Conservation (phyloP, 2,797 vertebrate genomes). For the Hoplostethus mediterraneus region DNA sequence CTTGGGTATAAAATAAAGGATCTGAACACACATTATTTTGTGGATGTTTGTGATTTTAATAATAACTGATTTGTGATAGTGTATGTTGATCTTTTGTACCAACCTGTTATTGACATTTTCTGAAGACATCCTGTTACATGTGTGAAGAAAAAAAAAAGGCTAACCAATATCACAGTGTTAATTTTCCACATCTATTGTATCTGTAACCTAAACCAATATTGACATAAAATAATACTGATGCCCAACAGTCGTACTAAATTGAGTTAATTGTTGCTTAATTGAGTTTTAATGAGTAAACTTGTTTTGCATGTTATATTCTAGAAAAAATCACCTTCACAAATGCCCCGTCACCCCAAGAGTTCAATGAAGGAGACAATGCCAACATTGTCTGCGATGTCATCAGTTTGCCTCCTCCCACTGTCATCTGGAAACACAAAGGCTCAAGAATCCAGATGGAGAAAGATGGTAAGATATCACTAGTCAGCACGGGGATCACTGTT, state of each 20-base stretch:
- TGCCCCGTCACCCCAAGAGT: conserved; percentile 95
- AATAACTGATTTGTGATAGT: too few relatives aligned
- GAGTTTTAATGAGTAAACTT: conserved; percentile 18
- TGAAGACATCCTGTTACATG: too few relatives aligned
- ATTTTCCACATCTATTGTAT: too few relatives aligned
- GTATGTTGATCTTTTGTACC: too few relatives aligned
- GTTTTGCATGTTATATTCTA: conserved; percentile 74
- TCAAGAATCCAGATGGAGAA: conserved; percentile 92
- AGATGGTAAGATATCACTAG: conserved; percentile 88
- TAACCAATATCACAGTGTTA: too few relatives aligned
- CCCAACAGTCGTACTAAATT: neutral
- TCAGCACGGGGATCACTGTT: neutral
- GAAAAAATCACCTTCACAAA: conserved; percentile 98
- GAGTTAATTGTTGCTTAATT: too few relatives aligned
- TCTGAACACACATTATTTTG: too few relatives aligned
- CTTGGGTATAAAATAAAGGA: too few relatives aligned
- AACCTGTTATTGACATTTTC: too few relatives aligned
- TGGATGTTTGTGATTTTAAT: too few relatives aligned
- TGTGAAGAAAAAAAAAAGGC: too few relatives aligned
- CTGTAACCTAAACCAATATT: neutral
- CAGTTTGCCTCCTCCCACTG: conserved; percentile 93
- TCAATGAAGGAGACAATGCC: conserved; percentile 93
- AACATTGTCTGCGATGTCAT: conserved; percentile 93
- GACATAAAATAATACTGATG: neutral
- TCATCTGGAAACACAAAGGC: conserved; percentile 96